Base-by-base conservation (phyloP, 1,140 invertebrate species). In the Druon quercuslanigerum region DNA sequence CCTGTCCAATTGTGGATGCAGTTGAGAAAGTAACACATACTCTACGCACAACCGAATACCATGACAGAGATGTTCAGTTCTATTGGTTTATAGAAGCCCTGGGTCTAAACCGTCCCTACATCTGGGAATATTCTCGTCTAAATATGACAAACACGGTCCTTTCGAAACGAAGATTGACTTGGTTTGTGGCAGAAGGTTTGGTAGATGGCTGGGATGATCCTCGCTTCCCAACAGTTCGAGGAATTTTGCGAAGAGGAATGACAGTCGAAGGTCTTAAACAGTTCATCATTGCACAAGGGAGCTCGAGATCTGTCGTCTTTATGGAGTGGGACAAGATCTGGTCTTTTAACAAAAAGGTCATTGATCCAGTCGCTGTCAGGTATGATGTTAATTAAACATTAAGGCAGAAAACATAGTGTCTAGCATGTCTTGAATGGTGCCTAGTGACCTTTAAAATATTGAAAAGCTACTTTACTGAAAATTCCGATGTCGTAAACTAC, bases 291-390 rank as follows among this genome's bases (percentile, higher is more conserved):
- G 97, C 98, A n/a, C 99, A 99, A 93, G 99, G 99, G 70, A 99
- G 98, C 57, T 99, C 98, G 25, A 94, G 96, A 82, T 97, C 98
- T 12, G 98, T 99, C 5, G 98, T 99, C 2, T 98, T 98, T 86
- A 99, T 99, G 99, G 98, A 99, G 88, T 99, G 99, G 99, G 99
- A 99, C 89, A 99, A 99, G 92, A 99, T 99, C 80, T 99, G 99
- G 99, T 94, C 98, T 12, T 97, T 99, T 84, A 99, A 99, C 89
- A 99, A 99, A 90, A 99, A 99, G 94, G 96, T 96, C 13, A 90
- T 92, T 19, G 90, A 92, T 81, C 90, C 91, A 3, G 46, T 89
- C 50, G 89, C 88, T 1, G 71, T 84, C 16, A 87, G 90, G 88
- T 90, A 83, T 56, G 73, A 51, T 50, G 72, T 70, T 77, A 40